These are phyloP conservation scores for Nesospiza acunhae DNA, from an alignment of 2,113 vertebrate species.

Conservation along the genomic window DNA sequence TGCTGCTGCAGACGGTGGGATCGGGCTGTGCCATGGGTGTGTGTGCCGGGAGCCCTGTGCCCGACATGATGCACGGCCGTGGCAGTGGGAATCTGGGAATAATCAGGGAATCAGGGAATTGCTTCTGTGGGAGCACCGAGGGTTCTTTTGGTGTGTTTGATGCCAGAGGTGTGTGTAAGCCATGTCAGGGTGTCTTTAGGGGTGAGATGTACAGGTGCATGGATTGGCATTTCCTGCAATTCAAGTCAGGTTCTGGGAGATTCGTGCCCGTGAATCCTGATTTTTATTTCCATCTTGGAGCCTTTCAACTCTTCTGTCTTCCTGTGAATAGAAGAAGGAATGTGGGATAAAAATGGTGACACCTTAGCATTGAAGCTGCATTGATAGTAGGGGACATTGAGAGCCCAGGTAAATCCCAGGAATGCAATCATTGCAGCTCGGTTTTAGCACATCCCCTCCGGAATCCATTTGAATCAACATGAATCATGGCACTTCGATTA, in stretches of 20 bases:
- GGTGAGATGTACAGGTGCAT: neutral
- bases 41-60: neutral
- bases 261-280: neutral
- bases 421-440: neutral
- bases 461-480: neutral
- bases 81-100: neutral
- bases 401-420: neutral
- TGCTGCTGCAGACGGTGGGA: neutral
- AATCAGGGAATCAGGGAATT: neutral
- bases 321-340: neutral
- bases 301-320: neutral
- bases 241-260: neutral
- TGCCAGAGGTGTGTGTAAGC: neutral
- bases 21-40: constrained; percentile 1
- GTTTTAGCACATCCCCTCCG: neutral
- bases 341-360: constrained; percentile 38
- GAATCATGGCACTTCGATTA: neutral
- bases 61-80: neutral
- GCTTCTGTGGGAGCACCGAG: neutral
- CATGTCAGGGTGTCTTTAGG: neutral
- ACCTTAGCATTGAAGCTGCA: neutral
- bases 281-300: neutral
- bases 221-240: neutral
- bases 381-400: neutral
- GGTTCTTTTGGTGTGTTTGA: neutral